Conservation (phyloP, 2,113 vertebrate genomes). For the Glaucidium brasilianum region DNA sequence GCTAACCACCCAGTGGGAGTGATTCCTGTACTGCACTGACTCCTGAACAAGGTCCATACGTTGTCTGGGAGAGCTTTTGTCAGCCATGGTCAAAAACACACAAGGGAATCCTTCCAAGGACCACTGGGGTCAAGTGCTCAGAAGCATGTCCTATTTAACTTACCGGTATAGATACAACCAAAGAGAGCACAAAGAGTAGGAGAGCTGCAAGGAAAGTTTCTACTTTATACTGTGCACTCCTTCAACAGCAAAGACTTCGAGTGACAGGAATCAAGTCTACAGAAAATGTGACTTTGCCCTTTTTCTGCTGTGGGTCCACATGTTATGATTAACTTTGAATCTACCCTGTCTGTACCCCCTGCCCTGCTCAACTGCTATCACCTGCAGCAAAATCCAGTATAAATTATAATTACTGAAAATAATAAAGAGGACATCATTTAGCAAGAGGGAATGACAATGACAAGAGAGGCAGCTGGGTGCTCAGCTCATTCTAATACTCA, state of each 20-base stretch:
- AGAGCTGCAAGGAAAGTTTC: background rate
- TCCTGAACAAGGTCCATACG: background rate
- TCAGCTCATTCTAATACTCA: background rate
- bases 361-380: background rate
- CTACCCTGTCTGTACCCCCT: background rate
- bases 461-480: background rate
- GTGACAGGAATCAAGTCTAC: background rate
- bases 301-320: background rate
- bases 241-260: background rate
- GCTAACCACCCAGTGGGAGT: background rate
- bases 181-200: background rate
- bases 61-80: background rate
- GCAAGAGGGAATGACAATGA: background rate
- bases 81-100: accelerated
- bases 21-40: background rate
- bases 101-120: background rate
- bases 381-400: background rate
- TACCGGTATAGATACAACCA: background rate
- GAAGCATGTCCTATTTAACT: background rate
- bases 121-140: background rate
- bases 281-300: background rate
- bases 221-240: background rate
- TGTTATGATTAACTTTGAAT: background rate
- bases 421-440: background rate
- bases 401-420: background rate